Evolutionary conservation across 2,113 vertebrate genomes (phyloP), one percentile per base, ranked within the genome.

Genomic region (Thunnus thynnus): DNA sequence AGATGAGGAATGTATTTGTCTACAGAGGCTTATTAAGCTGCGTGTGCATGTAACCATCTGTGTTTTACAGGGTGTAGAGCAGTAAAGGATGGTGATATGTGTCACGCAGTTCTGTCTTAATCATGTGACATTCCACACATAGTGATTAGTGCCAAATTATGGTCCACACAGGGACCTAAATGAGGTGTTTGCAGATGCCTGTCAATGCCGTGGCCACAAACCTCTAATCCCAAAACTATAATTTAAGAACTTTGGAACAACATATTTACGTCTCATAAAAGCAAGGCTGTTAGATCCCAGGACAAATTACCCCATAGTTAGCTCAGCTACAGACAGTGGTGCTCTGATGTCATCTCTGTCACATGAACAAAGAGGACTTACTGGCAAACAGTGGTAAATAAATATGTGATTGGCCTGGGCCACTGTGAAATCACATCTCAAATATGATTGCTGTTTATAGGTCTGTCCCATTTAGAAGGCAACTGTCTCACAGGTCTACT

Each of bases 111-210:
- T 74, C 50, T 54, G 64, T 44, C 64, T 83, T 77, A 89, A 86
- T 89, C 86, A 87, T 80, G 87, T 84, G 87, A 85, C 88, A 86
- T 91, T 91, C 83, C 87, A 85, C 83, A 87, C 79, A 55, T 57
- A 56, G 76, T 69, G 83, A 92, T 93, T 92, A 85, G 80, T 63
- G 75, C 79, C 82, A 91, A 88, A 92, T 85, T 84, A 87, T 1
- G 48, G 72, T 82, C 76, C 73, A 50, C 62, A 57, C 71, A 14
- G 63, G 77, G 77, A 86, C 66, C 52, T 78, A 50, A 86, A 90
- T 83, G 83, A 93, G 87, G 89, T 93, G 90, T 85, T 91, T 86
- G 82, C 84, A 83, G 90, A 90, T 83, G 92, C 76, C 68, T 84
- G 81, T 86, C 66, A 44, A 64, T 72, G 82, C 65, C 12, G 10